Percentiles rank a stretch among this genome's conserved stretches.
phyloP scores from a whole-genome alignment of 2,888 invertebrate species.

The Seira ritae region DNA sequence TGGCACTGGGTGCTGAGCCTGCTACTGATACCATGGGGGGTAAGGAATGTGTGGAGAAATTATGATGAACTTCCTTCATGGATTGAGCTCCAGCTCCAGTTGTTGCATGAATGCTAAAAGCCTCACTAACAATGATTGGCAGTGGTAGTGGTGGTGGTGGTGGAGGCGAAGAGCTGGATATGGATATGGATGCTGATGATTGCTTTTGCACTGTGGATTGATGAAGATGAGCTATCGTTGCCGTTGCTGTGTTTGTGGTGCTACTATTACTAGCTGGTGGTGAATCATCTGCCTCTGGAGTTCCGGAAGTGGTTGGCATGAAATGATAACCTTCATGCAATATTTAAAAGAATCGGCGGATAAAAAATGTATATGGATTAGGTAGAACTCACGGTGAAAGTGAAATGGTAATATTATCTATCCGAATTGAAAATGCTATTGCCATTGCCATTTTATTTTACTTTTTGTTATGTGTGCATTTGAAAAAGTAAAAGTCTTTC shows the following conservation, averaged over 20 bases:
- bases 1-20: not conserved
- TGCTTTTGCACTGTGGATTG: not conserved
- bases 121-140: constrained; percentile 64
- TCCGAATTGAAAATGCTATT: no score
- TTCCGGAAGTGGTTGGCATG: constrained; percentile 63
- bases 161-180: constrained; percentile 24
- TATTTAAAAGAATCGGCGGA: constrained; percentile 8
- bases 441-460: no score
- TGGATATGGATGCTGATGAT: no score
- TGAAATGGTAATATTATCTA: no score
- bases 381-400: no score
- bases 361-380: not conserved
- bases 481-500: not conserved
- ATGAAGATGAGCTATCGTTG: constrained; percentile 21
- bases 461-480: not conserved
- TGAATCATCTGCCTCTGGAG: constrained; percentile 63
- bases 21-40: not conserved
- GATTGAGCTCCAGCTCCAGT: constrained; percentile 26
- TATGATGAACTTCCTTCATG: constrained; percentile 44
- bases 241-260: constrained; percentile 46
- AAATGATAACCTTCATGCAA: constrained; percentile 58
- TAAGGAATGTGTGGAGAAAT: constrained; percentile 50
- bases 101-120: constrained; percentile 54
- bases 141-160: constrained; percentile 50
- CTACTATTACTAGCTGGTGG: constrained; percentile 52